Conservation (phyloP, 2,113 vertebrate species). For the Scomber japonicus region DNA sequence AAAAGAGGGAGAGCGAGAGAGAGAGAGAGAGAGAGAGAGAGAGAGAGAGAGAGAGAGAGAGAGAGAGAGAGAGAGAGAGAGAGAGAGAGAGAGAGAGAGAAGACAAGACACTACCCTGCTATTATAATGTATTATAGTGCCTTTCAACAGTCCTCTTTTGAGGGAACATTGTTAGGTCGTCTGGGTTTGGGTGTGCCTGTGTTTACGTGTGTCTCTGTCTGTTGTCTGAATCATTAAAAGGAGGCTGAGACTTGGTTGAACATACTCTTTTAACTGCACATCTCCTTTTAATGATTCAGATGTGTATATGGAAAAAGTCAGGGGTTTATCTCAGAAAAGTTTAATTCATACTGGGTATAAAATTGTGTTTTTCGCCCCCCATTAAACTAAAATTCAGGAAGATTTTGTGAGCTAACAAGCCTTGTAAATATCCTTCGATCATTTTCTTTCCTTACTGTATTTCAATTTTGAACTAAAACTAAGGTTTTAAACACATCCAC, state of each 20-base stretch:
- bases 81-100: no score
- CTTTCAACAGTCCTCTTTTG: slow-evolving; percentile 37
- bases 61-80: no score
- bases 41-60: no score
- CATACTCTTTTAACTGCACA: not conserved
- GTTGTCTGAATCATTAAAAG: not conserved
- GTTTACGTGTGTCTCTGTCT: not conserved
- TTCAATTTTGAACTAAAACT: not conserved
- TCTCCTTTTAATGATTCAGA: slow-evolving; percentile 1
- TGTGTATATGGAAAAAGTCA: not conserved
- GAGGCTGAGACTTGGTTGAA: slow-evolving; percentile 14
- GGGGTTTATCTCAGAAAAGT: not conserved
- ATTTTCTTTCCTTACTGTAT: not conserved
- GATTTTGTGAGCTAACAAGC: not conserved
- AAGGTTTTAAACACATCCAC: not conserved
- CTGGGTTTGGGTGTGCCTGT: not conserved
- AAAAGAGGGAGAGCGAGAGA: no score
- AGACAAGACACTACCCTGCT: slow-evolving; percentile 7
- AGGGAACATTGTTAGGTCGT: slow-evolving; percentile 51
- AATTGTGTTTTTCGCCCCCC: no score
- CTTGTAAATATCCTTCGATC: not conserved
- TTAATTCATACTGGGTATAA: not conserved
- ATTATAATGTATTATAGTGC: not conserved
- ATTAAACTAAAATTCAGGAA: not conserved
- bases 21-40: no score